A percentile compares a stretch with the other conserved stretches of the same genome.
phyloP scores from a whole-genome alignment of 2,888 invertebrate genomes.

The Sphecodes monilicornis region DNA sequence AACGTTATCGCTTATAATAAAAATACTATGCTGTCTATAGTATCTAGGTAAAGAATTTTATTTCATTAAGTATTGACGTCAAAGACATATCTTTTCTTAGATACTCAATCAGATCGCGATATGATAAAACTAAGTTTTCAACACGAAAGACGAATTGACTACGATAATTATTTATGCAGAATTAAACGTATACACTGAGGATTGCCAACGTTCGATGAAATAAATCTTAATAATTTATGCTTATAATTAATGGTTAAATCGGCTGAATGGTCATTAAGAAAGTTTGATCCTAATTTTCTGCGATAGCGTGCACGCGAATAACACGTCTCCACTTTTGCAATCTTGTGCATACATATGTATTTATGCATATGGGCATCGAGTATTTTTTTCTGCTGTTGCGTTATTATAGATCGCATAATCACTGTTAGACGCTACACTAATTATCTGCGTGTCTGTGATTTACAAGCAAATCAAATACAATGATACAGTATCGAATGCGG shows the following conservation, averaged over 20 bases:
- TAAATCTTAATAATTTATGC: background rate
- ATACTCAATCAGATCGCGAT: background rate
- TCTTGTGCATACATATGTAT: conserved; percentile 16
- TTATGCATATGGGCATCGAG: background rate
- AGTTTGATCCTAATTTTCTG: conserved; percentile 24
- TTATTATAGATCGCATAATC: conserved; percentile 6
- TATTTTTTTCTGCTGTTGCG: background rate
- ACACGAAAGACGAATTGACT: background rate
- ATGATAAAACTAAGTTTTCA: background rate
- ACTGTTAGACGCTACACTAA: background rate
- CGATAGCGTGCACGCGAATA: conserved; percentile 36
- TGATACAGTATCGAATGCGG: background rate
- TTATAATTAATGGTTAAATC: background rate
- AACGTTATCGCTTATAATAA: background rate
- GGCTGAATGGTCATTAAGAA: conserved; percentile 24
- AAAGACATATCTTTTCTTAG: conserved; percentile 3
- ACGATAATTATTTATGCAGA: background rate
- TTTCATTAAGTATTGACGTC: conserved; percentile 1
- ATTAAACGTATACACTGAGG: background rate
- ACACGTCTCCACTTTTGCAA: conserved; percentile 28
- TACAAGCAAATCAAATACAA: background rate
- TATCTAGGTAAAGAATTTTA: background rate
- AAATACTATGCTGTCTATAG: background rate
- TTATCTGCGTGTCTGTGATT: background rate
- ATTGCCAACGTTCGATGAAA: background rate